These are phyloP conservation scores for Alcedo atthis DNA, from an alignment of 2,797 vertebrate genomes.

Conservation along the genomic window DNA sequence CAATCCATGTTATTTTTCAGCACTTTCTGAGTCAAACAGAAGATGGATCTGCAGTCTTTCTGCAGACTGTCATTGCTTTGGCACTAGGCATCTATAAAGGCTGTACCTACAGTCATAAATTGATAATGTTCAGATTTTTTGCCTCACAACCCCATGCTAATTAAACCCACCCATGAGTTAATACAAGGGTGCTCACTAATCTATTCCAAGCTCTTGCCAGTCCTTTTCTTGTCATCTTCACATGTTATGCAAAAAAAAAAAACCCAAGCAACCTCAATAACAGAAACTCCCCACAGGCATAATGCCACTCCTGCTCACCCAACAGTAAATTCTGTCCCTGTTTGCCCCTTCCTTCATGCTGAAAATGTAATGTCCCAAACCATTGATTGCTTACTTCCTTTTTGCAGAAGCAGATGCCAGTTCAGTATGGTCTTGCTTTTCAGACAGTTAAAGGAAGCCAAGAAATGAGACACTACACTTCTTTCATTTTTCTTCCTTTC, in stretches of 20 bases:
- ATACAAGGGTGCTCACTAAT: background rate
- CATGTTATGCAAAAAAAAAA: background rate
- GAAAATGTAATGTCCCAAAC: background rate
- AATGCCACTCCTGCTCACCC: slow-evolving; percentile 2
- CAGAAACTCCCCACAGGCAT: background rate
- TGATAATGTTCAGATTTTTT: background rate
- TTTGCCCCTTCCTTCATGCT: slow-evolving; percentile 3
- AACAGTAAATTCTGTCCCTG: slow-evolving; percentile 6
- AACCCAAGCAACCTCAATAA: background rate
- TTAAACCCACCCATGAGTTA: background rate
- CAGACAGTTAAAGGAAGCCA: slow-evolving; percentile 2
- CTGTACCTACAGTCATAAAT: background rate
- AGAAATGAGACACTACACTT: slow-evolving; percentile 1
- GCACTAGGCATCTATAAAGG: background rate
- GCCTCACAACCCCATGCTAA: background rate
- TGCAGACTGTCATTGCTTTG: background rate
- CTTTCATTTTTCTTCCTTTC: slow-evolving; percentile 44
- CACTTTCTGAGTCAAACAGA: background rate
- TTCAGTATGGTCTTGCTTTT: slow-evolving; percentile 30
- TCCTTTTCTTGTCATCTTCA: background rate
- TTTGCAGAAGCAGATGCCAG: slow-evolving; percentile 3
- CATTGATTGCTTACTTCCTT: slow-evolving; percentile 38
- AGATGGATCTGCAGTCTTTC: background rate
- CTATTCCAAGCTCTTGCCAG: background rate
- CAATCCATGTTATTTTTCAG: background rate